Percentiles rank a stretch among this genome's conserved stretches.
Conservation (phyloP, 2,113 vertebrate species). For the Blennius ocellaris region DNA sequence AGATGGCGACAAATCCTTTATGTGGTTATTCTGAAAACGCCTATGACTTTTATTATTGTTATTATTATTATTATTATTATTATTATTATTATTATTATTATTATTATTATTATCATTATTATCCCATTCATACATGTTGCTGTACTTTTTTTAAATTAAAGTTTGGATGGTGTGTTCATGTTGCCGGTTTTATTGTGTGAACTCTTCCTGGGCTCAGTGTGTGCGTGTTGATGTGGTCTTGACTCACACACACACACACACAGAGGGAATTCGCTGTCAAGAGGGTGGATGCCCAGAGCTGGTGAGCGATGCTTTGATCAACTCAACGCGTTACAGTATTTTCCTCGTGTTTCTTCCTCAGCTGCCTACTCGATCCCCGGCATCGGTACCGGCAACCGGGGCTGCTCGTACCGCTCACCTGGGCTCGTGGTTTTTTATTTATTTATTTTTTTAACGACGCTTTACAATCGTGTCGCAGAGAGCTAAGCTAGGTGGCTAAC, state of each 20-base stretch:
- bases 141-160: no score
- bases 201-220: no score
- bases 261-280: conserved; percentile 84
- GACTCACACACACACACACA: no score
- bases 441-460: conserved; percentile 1
- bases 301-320: conserved; percentile 81
- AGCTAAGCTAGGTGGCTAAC: conserved; percentile 72
- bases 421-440: conserved; percentile 18
- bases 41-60: no score
- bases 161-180: no score
- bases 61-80: no score
- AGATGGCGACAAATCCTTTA: conserved; percentile 53
- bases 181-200: no score
- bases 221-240: no score
- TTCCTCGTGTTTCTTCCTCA: conserved; percentile 24
- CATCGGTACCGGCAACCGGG: background rate
- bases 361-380: background rate
- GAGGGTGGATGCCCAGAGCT: conserved; percentile 84
- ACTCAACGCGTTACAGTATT: conserved; percentile 43
- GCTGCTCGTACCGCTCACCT: background rate
- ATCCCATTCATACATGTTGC: no score
- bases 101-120: no score
- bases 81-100: no score
- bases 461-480: conserved; percentile 73
- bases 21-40: no score